These are phyloP conservation scores for Rhopilema esculentum DNA, from an alignment of 30 jellyfish, hydroid and myxozoan species.

Conservation along the genomic window DNA sequence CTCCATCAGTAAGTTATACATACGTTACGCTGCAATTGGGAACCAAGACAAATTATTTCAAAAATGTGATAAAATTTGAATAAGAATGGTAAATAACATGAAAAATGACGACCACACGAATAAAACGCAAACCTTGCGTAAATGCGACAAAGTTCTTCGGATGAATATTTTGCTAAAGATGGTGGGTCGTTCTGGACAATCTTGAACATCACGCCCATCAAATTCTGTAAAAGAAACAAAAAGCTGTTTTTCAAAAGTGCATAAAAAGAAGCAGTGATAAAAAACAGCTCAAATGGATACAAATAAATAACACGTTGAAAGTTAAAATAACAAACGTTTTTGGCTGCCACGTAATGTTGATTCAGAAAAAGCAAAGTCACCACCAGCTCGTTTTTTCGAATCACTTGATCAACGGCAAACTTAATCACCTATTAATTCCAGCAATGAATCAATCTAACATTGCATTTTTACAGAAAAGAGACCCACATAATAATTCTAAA, in stretches of 20 bases:
- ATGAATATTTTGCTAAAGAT: conserved; percentile 32
- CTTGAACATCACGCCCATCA: conserved; percentile 88
- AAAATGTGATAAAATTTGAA: no score
- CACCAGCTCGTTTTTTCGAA: no score
- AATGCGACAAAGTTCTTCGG: conserved; percentile 62
- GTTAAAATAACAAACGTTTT: not conserved
- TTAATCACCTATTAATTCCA: no score
- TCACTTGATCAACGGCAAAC: no score
- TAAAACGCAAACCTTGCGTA: conserved; percentile 83
- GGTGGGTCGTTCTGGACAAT: conserved; percentile 87
- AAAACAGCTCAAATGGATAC: not conserved
- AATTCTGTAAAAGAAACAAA: conserved; percentile 39
- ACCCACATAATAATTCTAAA: no score
- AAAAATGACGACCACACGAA: not conserved
- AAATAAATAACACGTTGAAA: not conserved
- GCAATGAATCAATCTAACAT: no score
- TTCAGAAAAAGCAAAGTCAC: no score
- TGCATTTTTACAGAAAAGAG: no score
- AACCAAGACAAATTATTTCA: no score
- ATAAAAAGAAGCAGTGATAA: not conserved
- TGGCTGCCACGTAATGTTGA: no score
- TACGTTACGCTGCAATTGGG: no score
- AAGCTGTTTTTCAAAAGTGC: not conserved
- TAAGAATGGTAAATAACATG: not conserved
- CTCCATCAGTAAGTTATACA: no score